Evolutionary conservation across 2,888 invertebrate species (phyloP).

Genomic region (Maniola hyperantus): DNA sequence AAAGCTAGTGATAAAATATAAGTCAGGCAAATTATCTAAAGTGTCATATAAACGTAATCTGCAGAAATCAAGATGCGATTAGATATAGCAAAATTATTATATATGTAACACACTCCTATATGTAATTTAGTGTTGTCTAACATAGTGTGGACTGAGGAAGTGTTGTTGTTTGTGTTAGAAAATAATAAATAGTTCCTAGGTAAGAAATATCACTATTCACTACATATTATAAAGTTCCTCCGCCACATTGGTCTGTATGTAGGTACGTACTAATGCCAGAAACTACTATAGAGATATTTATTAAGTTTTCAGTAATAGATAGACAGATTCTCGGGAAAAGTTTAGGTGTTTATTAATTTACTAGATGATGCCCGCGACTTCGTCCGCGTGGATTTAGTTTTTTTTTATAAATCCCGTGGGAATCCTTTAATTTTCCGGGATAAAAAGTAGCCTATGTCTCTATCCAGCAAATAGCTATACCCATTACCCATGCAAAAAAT

Average conservation of each 20-base stretch:
- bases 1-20: background rate
- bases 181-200: background rate
- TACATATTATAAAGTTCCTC: background rate
- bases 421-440: too few relatives aligned
- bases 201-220: background rate
- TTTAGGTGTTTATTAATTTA: too few relatives aligned
- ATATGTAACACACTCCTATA: background rate
- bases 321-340: too few relatives aligned
- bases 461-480: too few relatives aligned
- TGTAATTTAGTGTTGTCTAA: background rate
- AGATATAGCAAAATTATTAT: slow-evolving; percentile 15
- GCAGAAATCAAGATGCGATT: slow-evolving; percentile 18
- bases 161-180: background rate
- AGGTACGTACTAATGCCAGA: too few relatives aligned
- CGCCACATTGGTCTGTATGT: background rate
- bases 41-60: slow-evolving; percentile 22
- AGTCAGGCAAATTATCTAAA: slow-evolving; percentile 16
- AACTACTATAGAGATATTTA: too few relatives aligned
- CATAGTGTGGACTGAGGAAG: background rate
- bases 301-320: too few relatives aligned
- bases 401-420: too few relatives aligned
- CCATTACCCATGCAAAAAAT: too few relatives aligned
- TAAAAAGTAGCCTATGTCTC: too few relatives aligned
- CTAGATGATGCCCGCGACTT: too few relatives aligned
- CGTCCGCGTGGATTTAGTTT: too few relatives aligned